phyloP scores from a whole-genome alignment of 2,888 invertebrate species.

The Dichetophora obliterata region DNA sequence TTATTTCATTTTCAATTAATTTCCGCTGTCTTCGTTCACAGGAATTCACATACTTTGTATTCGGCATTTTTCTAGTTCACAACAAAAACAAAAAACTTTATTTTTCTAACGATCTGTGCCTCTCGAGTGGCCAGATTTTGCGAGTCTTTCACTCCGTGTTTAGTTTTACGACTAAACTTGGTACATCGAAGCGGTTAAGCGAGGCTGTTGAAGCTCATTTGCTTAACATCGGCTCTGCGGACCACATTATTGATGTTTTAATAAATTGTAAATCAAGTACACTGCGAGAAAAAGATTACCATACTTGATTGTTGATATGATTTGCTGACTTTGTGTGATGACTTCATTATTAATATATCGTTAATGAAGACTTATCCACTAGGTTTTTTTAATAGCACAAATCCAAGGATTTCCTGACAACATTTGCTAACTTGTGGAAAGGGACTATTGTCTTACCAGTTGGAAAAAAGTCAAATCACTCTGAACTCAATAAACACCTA shows the following conservation, averaged over 20 bases:
- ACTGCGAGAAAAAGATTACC: constrained; percentile 37
- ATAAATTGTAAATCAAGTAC: constrained; percentile 43
- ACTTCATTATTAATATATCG: no score
- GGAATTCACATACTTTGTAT: background rate
- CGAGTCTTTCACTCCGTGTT: constrained; percentile 47
- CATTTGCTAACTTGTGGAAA: no score
- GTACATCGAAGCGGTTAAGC: constrained; percentile 22
- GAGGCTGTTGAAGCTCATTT: constrained; percentile 47
- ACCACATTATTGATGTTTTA: constrained; percentile 44
- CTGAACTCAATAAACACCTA: no score
- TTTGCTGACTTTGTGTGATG: no score
- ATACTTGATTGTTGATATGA: no score
- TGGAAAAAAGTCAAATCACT: no score
- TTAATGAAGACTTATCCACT: no score
- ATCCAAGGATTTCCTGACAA: no score
- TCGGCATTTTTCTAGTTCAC: background rate
- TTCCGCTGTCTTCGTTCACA: background rate
- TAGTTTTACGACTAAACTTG: constrained; percentile 49
- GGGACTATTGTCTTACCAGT: no score
- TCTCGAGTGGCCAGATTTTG: constrained; percentile 34
- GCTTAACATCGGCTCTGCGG: constrained; percentile 44
- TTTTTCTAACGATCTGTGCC: constrained; percentile 26
- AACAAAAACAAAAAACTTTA: background rate
- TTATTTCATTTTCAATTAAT: background rate
- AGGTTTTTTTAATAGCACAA: no score